phyloP scores from a whole-genome alignment of 2,113 vertebrate genomes.

The Brevimyrus niger region DNA sequence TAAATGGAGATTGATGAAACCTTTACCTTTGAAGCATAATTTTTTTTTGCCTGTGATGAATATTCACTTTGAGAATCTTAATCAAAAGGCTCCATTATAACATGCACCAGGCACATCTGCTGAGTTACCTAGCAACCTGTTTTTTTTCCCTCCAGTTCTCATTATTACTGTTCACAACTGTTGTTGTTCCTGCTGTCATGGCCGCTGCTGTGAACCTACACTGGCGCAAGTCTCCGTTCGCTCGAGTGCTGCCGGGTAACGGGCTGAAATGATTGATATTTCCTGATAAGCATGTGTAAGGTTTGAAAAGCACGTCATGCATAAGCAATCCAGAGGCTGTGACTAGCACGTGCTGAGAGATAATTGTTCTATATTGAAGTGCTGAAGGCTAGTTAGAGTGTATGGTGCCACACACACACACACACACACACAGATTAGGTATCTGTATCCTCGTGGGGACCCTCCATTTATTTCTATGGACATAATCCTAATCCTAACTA shows the following conservation, averaged over 20 bases:
- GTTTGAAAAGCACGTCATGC: background rate
- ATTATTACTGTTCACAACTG: constrained; percentile 14
- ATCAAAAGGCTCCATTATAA: constrained; percentile 11
- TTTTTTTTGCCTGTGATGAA: constrained; percentile 9
- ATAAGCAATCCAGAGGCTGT: background rate
- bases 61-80: constrained; percentile 22
- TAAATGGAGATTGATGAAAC: constrained; percentile 11
- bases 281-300: background rate
- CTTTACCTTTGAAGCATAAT: background rate
- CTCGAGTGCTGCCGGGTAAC: background rate
- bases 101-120: background rate
- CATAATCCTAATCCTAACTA: background rate
- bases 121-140: constrained; percentile 18
- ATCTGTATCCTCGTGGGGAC: background rate
- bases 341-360: background rate
- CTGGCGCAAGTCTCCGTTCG: background rate
- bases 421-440: background rate
- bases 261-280: background rate
- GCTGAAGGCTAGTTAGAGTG: background rate
- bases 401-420: background rate
- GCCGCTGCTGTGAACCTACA: background rate
- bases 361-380: background rate
- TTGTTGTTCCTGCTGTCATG: background rate
- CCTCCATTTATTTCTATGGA: background rate
- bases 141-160: background rate